Conservation (phyloP, 2,888 invertebrate genomes). For the Stenurella melanura region DNA sequence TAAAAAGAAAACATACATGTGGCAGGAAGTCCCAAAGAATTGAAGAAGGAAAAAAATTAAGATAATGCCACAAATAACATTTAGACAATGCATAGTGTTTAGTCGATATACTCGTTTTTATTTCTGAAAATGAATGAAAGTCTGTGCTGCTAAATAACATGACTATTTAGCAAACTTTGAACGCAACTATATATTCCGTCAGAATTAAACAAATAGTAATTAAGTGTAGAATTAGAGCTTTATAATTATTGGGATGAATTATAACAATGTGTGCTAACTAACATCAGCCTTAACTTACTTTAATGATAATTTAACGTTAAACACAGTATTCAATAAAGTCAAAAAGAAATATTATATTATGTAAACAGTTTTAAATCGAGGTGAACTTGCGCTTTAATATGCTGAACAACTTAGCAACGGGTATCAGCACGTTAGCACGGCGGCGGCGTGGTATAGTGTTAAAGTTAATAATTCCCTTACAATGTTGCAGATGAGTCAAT, state of each 20-base stretch:
- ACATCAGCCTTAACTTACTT: background rate
- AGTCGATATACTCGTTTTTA: too few species aligned
- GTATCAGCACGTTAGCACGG: constrained; percentile 21
- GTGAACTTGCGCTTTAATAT: constrained; percentile 25
- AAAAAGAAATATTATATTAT: background rate
- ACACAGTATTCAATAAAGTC: background rate
- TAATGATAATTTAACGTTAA: background rate
- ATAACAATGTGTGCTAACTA: background rate
- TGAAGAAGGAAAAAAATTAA: too few species aligned
- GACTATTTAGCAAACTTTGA: background rate
- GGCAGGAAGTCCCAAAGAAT: too few species aligned
- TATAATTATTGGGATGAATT: background rate
- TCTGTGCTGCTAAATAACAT: background rate
- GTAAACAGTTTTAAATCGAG: constrained; percentile 31
- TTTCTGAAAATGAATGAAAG: too few species aligned
- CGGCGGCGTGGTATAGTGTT: constrained; percentile 13
- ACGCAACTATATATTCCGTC: background rate
- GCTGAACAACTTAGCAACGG: constrained; percentile 21
- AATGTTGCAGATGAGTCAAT: constrained; percentile 28
- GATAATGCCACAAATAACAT: too few species aligned
- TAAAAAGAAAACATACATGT: too few species aligned
- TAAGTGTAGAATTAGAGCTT: background rate
- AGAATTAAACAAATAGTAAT: background rate
- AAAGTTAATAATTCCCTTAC: constrained; percentile 25
- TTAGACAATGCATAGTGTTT: too few species aligned